Conservation (phyloP, 2,797 vertebrate species). For the Lagodon rhomboides region DNA sequence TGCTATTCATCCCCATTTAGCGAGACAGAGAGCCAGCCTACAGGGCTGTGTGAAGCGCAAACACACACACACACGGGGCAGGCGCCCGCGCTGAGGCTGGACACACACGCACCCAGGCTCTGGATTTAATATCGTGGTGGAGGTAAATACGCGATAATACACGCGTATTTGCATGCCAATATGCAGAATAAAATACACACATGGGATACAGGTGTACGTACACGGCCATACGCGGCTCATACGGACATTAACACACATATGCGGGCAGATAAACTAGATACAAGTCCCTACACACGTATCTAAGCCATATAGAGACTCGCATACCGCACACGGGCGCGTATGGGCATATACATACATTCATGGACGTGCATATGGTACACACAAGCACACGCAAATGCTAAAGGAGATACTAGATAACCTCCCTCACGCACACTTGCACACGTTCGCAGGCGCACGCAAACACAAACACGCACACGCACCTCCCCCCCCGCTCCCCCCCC, state of each 20-base stretch:
- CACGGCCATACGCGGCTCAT: not conserved
- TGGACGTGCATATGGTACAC: conserved; percentile 18
- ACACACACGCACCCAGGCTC: conserved; percentile 36
- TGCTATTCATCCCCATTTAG: conserved; percentile 79
- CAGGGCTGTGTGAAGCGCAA: conserved; percentile 76
- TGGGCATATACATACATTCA: conserved; percentile 13
- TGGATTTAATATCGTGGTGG: conserved; percentile 18
- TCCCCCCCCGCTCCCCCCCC: conserved; percentile 52
- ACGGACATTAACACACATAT: conserved; percentile 8
- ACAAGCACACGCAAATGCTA: conserved; percentile 28
- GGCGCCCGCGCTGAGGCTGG: conserved; percentile 13
- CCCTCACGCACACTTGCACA: conserved; percentile 39
- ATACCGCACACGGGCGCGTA: conserved; percentile 9
- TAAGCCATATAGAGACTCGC: not conserved
- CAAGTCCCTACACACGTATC: not conserved
- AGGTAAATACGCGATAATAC: not conserved
- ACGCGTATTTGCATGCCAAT: conserved; percentile 20
- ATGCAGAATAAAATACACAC: not conserved
- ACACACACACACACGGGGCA: conserved; percentile 47
- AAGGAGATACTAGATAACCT: conserved; percentile 60
- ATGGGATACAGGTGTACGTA: not conserved
- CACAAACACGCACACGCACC: conserved; percentile 39
- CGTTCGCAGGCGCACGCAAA: conserved; percentile 47
- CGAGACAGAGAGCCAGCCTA: conserved; percentile 85
- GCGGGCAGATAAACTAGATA: not conserved